These are phyloP conservation scores for Zalophus californianus DNA, from an alignment of 2,797 vertebrate genomes.

Conservation along the genomic window DNA sequence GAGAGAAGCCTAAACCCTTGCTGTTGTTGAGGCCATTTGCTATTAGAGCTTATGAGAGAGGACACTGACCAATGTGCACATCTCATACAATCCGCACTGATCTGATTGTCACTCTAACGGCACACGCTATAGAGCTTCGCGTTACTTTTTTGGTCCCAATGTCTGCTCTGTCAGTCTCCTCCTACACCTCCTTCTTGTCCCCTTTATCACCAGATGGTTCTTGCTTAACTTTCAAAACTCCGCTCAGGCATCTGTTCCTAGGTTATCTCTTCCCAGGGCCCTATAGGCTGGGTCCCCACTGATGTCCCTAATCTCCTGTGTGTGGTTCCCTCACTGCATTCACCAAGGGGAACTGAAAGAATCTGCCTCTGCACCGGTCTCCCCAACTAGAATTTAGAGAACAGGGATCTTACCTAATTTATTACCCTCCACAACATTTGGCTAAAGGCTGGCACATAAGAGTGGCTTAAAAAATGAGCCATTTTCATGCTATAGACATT, in stretches of 20 bases:
- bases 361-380: neutral
- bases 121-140: neutral
- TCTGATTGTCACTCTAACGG: too few species aligned
- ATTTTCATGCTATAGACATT: neutral
- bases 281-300: accelerated
- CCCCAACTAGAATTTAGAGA: neutral
- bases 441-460: neutral
- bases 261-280: neutral
- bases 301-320: too few species aligned
- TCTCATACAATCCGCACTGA: neutral
- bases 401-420: neutral
- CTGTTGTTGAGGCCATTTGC: neutral
- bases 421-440: neutral
- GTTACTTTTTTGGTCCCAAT: neutral
- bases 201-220: neutral
- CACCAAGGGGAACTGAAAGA: neutral
- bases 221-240: neutral
- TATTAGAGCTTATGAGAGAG: neutral
- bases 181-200: neutral
- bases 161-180: neutral
- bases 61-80: accelerated
- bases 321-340: neutral
- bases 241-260: neutral
- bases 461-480: neutral
- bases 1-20: neutral